phyloP scores from a whole-genome alignment of 2,113 vertebrate genomes.

The Bettongia penicillata region DNA sequence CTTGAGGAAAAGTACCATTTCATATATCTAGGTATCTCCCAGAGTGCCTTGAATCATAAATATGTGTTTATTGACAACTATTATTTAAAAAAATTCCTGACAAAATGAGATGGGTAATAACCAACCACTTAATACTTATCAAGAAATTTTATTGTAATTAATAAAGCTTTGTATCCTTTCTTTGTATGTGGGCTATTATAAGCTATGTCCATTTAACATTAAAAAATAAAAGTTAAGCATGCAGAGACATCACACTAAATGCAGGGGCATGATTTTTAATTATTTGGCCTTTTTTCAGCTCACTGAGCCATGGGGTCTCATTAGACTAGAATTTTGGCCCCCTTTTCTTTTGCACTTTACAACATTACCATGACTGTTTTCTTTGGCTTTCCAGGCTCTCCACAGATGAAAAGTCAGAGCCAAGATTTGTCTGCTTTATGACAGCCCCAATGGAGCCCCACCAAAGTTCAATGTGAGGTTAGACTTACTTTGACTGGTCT shows the following conservation, averaged over 20 bases:
- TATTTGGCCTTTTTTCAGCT: not conserved
- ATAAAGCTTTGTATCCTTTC: not conserved
- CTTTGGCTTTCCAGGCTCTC: conserved; percentile 40
- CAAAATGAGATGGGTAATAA: not conserved
- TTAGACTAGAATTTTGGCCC: conserved; percentile 39
- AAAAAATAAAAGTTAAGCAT: not conserved
- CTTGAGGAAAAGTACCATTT: not conserved
- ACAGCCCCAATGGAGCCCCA: not conserved
- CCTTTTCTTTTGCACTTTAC: conserved; percentile 45
- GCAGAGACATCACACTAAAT: not conserved
- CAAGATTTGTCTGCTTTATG: conserved; percentile 58
- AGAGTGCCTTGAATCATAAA: not conserved
- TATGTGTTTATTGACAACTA: not conserved
- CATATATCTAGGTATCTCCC: not conserved
- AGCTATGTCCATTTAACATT: not conserved
- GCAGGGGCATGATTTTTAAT: not conserved
- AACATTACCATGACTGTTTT: conserved; percentile 61
- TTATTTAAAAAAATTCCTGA: not conserved
- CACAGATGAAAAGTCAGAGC: conserved; percentile 36
- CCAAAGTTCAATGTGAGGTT: conserved; percentile 14
- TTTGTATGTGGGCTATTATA: not conserved
- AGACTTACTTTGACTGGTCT: conserved; percentile 59
- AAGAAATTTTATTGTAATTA: not conserved
- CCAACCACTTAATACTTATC: not conserved
- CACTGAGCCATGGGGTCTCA: not conserved